These are phyloP conservation scores for Eristalinus aeneus DNA, from an alignment of 2,888 invertebrate genomes.

Conservation along the genomic window DNA sequence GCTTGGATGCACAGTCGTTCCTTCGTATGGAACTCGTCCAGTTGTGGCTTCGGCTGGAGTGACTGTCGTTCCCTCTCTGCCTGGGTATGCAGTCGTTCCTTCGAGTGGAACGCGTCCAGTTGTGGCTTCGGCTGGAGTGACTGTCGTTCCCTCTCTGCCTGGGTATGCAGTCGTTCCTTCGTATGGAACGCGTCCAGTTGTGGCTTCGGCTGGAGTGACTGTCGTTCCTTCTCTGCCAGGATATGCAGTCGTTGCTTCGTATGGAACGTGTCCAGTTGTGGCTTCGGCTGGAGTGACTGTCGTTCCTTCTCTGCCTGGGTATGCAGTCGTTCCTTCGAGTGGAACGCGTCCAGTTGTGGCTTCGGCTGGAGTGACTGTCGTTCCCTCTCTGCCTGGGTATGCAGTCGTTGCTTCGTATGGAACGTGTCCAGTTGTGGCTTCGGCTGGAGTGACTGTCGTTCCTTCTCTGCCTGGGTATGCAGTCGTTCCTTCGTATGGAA, in stretches of 20 bases:
- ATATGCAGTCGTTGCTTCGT: not conserved
- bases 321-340: not conserved
- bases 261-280: not conserved
- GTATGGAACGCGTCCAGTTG: not conserved
- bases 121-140: not conserved
- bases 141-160: not conserved
- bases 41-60: not conserved
- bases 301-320: not conserved
- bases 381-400: not conserved
- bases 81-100: not conserved
- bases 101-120: slow-evolving; percentile 1
- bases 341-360: too few relatives aligned
- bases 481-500: too few relatives aligned
- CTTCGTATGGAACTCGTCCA: not conserved
- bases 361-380: not conserved
- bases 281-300: not conserved
- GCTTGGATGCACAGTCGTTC: not conserved
- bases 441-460: too few relatives aligned
- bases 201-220: not conserved
- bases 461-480: too few relatives aligned
- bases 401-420: not conserved
- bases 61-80: not conserved
- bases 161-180: not conserved
- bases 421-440: too few relatives aligned
- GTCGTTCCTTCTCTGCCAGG: not conserved